phyloP scores from a whole-genome alignment of 2,888 invertebrate species.

The Malthinus seriepunctatus region DNA sequence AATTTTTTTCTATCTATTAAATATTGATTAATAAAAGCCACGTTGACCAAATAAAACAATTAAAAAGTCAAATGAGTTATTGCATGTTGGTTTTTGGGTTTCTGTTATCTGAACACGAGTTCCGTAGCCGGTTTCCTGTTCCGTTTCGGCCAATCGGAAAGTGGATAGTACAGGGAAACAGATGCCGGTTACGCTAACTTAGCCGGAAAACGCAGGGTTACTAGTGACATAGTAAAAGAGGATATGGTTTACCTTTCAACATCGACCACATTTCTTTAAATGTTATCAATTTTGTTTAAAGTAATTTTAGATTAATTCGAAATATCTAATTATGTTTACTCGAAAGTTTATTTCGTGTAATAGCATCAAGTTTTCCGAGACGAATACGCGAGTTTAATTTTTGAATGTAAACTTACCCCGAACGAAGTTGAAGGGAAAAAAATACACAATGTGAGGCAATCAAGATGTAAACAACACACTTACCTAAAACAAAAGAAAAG shows the following conservation, averaged over 20 bases:
- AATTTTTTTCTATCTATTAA: too few relatives aligned
- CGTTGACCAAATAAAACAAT: constrained; percentile 33
- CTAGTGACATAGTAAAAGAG: constrained; percentile 22
- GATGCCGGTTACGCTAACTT: constrained; percentile 25
- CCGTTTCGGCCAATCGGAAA: constrained; percentile 34
- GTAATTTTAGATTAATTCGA: background rate
- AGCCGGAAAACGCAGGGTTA: constrained; percentile 20
- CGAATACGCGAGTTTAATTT: too few relatives aligned
- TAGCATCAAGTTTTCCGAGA: too few relatives aligned
- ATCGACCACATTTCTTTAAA: constrained; percentile 7
- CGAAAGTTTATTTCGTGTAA: too few relatives aligned
- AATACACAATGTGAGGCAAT: too few relatives aligned
- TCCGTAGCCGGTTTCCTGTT: constrained; percentile 37
- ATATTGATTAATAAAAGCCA: constrained; percentile 5
- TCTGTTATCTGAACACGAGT: constrained; percentile 36
- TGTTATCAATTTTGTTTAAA: background rate
- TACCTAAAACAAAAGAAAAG: too few relatives aligned
- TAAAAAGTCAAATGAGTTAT: constrained; percentile 41
- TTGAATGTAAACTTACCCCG: too few relatives aligned
- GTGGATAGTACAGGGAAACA: constrained; percentile 24
- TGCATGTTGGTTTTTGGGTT: constrained; percentile 36
- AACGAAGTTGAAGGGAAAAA: too few relatives aligned
- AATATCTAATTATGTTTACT: too few relatives aligned
- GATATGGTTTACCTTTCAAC: constrained; percentile 31
- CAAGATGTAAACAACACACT: too few relatives aligned